Evolutionary conservation across 2,113 vertebrate species (phyloP).

Genomic region (Myrmecophaga tridactyla): DNA sequence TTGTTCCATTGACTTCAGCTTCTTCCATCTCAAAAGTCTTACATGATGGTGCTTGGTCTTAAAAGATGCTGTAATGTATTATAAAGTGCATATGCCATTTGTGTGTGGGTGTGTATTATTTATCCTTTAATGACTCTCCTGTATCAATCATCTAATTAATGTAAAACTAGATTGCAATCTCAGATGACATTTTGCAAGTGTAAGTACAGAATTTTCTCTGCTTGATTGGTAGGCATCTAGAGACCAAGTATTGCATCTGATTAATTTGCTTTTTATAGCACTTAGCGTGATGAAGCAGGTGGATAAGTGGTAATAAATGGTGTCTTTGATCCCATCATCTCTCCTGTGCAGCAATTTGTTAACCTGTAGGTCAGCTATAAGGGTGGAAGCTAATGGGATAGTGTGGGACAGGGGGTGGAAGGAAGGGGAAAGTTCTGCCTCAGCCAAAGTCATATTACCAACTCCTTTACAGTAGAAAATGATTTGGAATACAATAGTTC

Average conservation of each 20-base stretch:
- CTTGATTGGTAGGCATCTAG: neutral
- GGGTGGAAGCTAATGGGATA: neutral
- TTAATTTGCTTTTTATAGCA: conserved; percentile 12
- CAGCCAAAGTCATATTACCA: neutral
- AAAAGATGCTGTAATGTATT: neutral
- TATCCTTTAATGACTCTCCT: neutral
- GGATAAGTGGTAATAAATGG: neutral
- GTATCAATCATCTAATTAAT: neutral
- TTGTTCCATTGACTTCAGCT: neutral
- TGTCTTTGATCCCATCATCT: neutral
- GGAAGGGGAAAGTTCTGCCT: neutral
- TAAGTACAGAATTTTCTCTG: neutral
- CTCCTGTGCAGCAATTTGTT: neutral
- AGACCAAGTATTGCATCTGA: neutral
- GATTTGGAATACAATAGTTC: neutral
- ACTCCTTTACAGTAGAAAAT: neutral
- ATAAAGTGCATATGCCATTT: neutral
- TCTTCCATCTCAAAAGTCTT: neutral
- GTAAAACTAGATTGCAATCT: neutral
- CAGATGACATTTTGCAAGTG: neutral
- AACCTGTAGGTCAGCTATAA: neutral
- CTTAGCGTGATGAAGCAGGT: neutral
- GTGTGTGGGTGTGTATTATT: neutral
- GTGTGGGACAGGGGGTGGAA: no score
- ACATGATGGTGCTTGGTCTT: neutral